Conservation (phyloP, 1,140 invertebrate genomes). For the Drosophila saltans region DNA sequence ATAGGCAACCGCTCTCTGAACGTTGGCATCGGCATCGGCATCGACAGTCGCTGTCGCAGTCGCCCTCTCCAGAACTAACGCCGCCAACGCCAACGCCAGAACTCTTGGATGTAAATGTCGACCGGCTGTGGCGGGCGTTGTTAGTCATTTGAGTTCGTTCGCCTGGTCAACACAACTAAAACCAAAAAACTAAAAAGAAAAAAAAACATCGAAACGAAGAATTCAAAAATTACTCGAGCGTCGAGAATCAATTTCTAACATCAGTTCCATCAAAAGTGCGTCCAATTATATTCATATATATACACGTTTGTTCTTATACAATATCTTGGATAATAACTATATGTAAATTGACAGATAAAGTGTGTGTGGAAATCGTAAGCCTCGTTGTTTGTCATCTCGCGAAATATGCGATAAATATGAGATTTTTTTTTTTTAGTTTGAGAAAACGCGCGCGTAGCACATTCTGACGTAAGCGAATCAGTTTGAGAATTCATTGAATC, state of each 20-base stretch:
- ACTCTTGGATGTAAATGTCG: slow-evolving; percentile 72
- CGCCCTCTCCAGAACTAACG: slow-evolving; percentile 14
- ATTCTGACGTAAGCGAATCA: slow-evolving; percentile 6
- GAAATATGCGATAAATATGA: neutral
- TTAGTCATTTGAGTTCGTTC: slow-evolving; percentile 77
- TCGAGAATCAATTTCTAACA: slow-evolving; percentile 10
- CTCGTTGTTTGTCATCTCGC: neutral
- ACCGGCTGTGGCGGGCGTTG: slow-evolving; percentile 56
- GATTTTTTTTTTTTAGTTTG: neutral
- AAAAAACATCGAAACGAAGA: slow-evolving; percentile 10
- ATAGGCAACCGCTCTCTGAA: slow-evolving; percentile 33
- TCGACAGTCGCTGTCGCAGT: slow-evolving; percentile 11
- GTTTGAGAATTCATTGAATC: slow-evolving; percentile 6
- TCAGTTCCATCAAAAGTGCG: slow-evolving; percentile 22
- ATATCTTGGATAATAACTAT: too few species aligned
- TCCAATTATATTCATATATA: neutral
- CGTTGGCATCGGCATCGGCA: slow-evolving; percentile 38
- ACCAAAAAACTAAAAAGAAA: slow-evolving; percentile 22
- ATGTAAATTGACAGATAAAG: neutral
- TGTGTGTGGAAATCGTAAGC: neutral
- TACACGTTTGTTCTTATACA: neutral
- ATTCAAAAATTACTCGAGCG: slow-evolving; percentile 28
- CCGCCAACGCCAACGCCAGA: slow-evolving; percentile 36
- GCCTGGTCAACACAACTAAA: slow-evolving; percentile 63
- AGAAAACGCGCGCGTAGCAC: slow-evolving; percentile 2